Evolutionary conservation across 2,113 vertebrate genomes (phyloP).

Genomic region (Charadrius vociferus): DNA sequence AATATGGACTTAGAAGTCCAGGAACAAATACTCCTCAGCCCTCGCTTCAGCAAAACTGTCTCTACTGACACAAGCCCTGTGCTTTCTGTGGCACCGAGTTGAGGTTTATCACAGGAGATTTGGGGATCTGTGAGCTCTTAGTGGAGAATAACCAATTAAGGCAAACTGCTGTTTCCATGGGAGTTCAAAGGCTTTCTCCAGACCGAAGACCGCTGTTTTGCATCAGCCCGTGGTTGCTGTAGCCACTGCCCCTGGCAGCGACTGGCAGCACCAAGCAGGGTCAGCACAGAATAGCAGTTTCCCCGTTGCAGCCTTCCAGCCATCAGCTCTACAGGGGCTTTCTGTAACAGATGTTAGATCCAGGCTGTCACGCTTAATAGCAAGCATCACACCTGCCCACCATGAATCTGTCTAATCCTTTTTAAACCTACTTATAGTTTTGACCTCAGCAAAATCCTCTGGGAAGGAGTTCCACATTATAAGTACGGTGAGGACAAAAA

Average conservation of each 20-base stretch:
- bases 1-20: neutral
- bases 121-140: neutral
- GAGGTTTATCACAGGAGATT: neutral
- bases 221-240: neutral
- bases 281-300: neutral
- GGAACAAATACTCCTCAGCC: neutral
- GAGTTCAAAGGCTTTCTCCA: neutral
- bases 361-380: neutral
- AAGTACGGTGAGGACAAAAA: neutral
- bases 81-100: neutral
- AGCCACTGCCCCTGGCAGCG: neutral
- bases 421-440: neutral
- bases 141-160: neutral
- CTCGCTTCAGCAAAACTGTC: neutral
- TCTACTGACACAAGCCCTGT: neutral
- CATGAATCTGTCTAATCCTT: constrained; percentile 17
- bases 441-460: neutral
- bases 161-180: neutral
- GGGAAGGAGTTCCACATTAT: neutral
- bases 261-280: neutral
- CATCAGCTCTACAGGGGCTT: neutral
- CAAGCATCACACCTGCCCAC: constrained; percentile 2
- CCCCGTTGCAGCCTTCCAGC: neutral
- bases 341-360: neutral
- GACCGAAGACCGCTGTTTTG: neutral